These are phyloP conservation scores for Cynodonichthys magdalenae DNA, from an alignment of 2,797 vertebrate genomes.

Conservation along the genomic window DNA sequence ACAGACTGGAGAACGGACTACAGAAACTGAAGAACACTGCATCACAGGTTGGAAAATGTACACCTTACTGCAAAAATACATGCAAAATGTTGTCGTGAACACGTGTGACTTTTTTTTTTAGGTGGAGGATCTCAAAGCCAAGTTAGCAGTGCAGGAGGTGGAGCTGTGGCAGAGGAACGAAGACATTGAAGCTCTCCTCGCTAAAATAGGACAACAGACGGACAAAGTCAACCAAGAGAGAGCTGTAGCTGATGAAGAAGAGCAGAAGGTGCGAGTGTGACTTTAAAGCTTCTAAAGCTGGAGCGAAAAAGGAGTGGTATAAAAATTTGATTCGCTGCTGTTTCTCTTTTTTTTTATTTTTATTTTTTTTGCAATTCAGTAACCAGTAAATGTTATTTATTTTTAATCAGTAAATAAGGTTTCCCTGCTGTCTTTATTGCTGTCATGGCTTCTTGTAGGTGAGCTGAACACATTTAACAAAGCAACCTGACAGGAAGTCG, in stretches of 20 bases:
- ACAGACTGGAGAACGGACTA: conserved; percentile 80
- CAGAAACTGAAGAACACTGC: conserved; percentile 78
- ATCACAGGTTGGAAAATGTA: conserved; percentile 51
- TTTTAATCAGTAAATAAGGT: no score
- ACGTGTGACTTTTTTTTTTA: conserved; percentile 34
- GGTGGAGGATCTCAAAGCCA: conserved; percentile 91
- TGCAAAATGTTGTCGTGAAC: no score
- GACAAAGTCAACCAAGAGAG: conserved; percentile 80
- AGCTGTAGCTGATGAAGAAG: conserved; percentile 73
- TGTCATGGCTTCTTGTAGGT: no score
- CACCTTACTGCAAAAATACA: neutral
- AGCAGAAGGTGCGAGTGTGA: conserved; percentile 69
- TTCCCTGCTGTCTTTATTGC: no score
- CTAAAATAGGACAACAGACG: conserved; percentile 80
- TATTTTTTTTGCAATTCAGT: no score
- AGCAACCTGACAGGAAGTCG: no score
- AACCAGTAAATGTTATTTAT: no score
- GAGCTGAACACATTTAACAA: no score
- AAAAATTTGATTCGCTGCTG: no score
- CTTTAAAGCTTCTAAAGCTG: neutral
- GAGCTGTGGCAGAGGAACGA: conserved; percentile 89
- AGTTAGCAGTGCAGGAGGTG: conserved; percentile 87
- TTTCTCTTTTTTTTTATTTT: no score
- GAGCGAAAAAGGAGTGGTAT: neutral
- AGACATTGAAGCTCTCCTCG: conserved; percentile 80